Conservation (phyloP, 2,113 vertebrate species). For the Xiphophorus couchianus region DNA sequence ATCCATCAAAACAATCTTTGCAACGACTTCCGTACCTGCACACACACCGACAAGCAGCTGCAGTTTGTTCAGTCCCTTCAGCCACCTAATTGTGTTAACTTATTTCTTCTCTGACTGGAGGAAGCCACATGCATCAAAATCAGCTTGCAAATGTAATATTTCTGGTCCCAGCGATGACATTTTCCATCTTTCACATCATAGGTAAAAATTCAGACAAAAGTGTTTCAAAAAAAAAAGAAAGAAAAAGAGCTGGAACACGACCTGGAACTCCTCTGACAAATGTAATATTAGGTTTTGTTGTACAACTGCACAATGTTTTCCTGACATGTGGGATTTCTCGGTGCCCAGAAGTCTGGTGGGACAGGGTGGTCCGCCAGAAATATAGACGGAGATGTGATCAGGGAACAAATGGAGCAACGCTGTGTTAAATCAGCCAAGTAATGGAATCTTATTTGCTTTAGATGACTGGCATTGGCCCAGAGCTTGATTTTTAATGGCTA, state of each 20-base stretch:
- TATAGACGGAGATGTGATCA: conserved; percentile 47
- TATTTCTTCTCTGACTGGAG: background rate
- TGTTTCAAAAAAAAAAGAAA: background rate
- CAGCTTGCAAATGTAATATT: conserved; percentile 8
- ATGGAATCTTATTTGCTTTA: background rate
- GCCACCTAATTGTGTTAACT: background rate
- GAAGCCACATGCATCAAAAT: background rate
- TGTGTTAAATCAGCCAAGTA: conserved; percentile 4
- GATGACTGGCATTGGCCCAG: conserved; percentile 11
- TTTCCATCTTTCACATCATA: background rate
- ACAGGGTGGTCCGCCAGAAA: conserved; percentile 43
- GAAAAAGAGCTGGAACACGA: background rate
- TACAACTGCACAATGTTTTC: conserved; percentile 16
- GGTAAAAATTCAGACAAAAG: conserved; percentile 4
- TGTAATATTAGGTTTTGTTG: conserved; percentile 8
- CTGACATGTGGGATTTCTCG: conserved; percentile 33
- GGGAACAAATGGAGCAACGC: conserved; percentile 17
- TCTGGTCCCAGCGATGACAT: background rate
- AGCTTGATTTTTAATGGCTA: conserved; percentile 13
- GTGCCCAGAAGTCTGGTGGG: conserved; percentile 56
- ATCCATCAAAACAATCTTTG: background rate
- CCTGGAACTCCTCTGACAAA: conserved; percentile 20
- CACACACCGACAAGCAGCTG: background rate
- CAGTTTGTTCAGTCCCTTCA: background rate
- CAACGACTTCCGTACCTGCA: background rate